Base-by-base conservation (phyloP, 37 sponge, comb jelly and placozoan genomes). In the Oscarella lobularis region DNA sequence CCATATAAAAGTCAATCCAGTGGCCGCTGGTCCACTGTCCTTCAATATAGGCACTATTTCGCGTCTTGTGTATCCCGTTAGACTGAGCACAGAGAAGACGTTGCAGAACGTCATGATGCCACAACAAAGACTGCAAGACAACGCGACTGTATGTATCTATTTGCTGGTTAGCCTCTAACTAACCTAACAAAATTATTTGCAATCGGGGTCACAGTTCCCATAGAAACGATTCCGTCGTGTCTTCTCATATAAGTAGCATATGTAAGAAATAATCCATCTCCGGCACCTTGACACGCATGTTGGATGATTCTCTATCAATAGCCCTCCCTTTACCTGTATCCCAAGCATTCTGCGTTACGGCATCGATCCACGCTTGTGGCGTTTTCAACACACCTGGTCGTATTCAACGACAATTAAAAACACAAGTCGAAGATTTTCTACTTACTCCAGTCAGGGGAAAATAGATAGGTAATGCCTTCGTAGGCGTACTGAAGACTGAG, bases 321-420 rank as follows among this genome's bases (percentile, higher is more conserved):
- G n/a, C n/a, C n/a, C n/a, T n/a, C n/a, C n/a, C n/a, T n/a, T n/a
- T 32, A 88, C 89, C 85, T 67, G 92, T 91, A 73, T 91, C 92
- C 88, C 88, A 91, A 31, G 88, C 92, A 85, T 91, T 91, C 75
- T 91, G 92, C 35, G 92, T 76, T 37, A 87, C 75, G 30, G 92
- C 92, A 84, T 91, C 92, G 38, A 81, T 36, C 92, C 92, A 91
- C 35, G 87, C 40, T 0, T 73, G 27, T 3, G 87, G 2, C 3
- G 60, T 73, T 2, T 38, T 67, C 48, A 79, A 68, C 5, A 60
- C 38, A 76, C 35, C 3, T 31, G 29, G n/a, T n/a, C n/a, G n/a
- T n/a, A n/a, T n/a, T n/a, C n/a, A n/a, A n/a, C n/a, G n/a, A n/a
- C n/a, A n/a, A n/a, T n/a, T n/a, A n/a, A n/a, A n/a, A n/a, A n/a